Percentiles rank a stretch among this genome's conserved stretches.
Conservation (phyloP, 2,797 vertebrate genomes). For the Molothrus ater region DNA sequence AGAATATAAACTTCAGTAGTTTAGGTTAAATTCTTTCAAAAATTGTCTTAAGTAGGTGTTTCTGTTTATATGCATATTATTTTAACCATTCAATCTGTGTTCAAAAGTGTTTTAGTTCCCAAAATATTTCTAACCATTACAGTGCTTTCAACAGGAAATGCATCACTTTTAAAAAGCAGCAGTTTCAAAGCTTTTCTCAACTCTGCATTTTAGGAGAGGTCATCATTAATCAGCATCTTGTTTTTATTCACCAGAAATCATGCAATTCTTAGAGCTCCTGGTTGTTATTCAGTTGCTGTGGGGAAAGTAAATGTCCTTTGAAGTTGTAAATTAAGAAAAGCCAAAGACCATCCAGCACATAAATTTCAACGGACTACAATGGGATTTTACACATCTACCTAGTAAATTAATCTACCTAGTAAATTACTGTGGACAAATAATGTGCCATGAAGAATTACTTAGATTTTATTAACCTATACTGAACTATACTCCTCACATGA, state of each 20-base stretch:
- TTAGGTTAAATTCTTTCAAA: background rate
- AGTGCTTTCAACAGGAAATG: background rate
- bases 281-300: background rate
- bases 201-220: background rate
- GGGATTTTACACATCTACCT: constrained; percentile 31
- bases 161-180: background rate
- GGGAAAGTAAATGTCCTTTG: background rate
- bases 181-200: background rate
- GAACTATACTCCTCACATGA: constrained; percentile 54
- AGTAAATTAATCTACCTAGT: constrained; percentile 39
- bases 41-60: background rate
- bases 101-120: background rate
- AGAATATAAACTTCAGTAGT: background rate
- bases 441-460: constrained; percentile 36
- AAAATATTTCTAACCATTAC: background rate
- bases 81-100: background rate
- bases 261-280: background rate
- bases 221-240: background rate
- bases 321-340: constrained; percentile 26
- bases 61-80: background rate
- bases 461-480: constrained; percentile 59
- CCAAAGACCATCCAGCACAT: background rate
- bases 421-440: constrained; percentile 50
- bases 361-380: constrained; percentile 42
- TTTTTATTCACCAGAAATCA: constrained; percentile 20